Percentiles rank a stretch among this genome's conserved stretches.
Conservation (phyloP, 2,797 vertebrate species). For the Pseudochirops cupreus region DNA sequence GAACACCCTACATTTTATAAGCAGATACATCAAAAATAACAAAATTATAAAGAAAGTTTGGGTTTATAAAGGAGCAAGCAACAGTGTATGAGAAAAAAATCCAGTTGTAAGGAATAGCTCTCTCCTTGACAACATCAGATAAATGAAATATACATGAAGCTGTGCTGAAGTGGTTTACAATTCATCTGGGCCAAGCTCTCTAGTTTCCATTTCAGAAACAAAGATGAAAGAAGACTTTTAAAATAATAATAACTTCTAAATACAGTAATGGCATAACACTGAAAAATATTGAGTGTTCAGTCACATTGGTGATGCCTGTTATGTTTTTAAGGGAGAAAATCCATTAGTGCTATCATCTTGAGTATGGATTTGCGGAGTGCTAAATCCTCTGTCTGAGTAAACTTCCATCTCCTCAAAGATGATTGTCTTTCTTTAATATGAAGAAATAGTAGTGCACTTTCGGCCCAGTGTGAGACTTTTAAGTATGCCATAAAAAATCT, state of each 20-base stretch:
- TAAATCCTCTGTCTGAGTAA: slow-evolving; percentile 58
- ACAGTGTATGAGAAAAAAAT: background rate
- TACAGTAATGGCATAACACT: slow-evolving; percentile 33
- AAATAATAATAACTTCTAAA: slow-evolving; percentile 21
- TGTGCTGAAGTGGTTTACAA: background rate
- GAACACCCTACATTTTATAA: background rate
- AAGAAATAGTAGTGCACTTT: slow-evolving; percentile 62
- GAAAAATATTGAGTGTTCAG: slow-evolving; percentile 7
- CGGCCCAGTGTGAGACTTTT: background rate
- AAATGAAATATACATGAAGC: slow-evolving; percentile 24
- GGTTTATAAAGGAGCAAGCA: background rate
- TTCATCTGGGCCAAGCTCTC: slow-evolving; percentile 2
- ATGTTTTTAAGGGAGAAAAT: slow-evolving; percentile 40
- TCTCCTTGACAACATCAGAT: background rate
- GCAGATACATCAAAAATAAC: slow-evolving; percentile 14
- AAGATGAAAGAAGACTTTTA: slow-evolving; percentile 29
- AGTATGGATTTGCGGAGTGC: slow-evolving; percentile 60
- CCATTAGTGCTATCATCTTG: slow-evolving; percentile 48
- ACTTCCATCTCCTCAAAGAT: slow-evolving; percentile 53
- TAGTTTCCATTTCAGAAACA: slow-evolving; percentile 41
- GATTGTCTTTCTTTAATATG: slow-evolving; percentile 22
- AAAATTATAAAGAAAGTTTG: background rate
- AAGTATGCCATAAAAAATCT: slow-evolving; percentile 55
- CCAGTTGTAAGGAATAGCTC: background rate
- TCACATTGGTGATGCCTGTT: slow-evolving; percentile 14